Conservation (phyloP, 2,888 invertebrate genomes). For the Pheosia tremula region DNA sequence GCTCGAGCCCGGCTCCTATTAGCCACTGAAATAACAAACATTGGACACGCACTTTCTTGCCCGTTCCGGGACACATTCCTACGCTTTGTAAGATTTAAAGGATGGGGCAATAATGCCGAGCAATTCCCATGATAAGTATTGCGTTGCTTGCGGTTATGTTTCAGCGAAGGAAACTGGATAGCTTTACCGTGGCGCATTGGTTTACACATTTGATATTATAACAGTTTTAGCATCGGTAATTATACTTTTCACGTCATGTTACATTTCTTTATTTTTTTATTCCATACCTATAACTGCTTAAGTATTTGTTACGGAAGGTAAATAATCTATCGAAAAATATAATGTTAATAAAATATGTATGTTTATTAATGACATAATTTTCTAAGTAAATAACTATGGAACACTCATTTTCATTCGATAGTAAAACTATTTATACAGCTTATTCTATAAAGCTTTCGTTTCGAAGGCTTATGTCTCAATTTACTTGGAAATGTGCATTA, state of each 20-base stretch:
- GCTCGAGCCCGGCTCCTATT: conserved; percentile 1
- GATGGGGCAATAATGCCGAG: background rate
- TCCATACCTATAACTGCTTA: too few species aligned
- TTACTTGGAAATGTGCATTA: background rate
- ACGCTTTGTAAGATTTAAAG: background rate
- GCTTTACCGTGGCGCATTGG: background rate
- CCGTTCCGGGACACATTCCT: background rate
- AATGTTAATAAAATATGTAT: too few species aligned
- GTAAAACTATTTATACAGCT: background rate
- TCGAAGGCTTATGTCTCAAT: background rate
- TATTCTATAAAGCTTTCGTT: background rate
- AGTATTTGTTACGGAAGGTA: too few species aligned
- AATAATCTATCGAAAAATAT: too few species aligned
- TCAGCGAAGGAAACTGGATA: background rate
- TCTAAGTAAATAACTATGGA: too few species aligned
- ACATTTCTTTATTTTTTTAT: too few species aligned
- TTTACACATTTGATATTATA: too few species aligned
- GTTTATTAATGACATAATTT: too few species aligned
- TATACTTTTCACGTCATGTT: too few species aligned
- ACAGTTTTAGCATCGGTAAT: too few species aligned
- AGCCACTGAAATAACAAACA: conserved; percentile 5
- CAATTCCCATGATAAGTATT: background rate
- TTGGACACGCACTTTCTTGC: conserved; percentile 2
- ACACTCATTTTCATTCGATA: too few species aligned
- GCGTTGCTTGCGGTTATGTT: background rate